A percentile compares a stretch with the other conserved stretches of the same genome.
phyloP scores from a whole-genome alignment of 2,113 vertebrate species.

The Thunnus thynnus region DNA sequence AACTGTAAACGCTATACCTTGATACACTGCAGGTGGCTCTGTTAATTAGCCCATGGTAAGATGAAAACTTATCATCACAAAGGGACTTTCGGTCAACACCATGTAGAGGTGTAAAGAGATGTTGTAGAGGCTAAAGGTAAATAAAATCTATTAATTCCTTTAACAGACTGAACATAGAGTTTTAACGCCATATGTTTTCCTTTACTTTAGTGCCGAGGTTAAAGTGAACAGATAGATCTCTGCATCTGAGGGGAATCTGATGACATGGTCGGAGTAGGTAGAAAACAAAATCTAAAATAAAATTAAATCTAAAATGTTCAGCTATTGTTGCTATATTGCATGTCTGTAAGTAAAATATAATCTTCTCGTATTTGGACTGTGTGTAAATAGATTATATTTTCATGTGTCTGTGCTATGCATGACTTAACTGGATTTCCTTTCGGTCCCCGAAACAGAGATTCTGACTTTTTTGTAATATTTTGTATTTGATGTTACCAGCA shows the following conservation, averaged over 20 bases:
- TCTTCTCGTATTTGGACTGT: too few species aligned
- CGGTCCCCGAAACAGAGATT: too few species aligned
- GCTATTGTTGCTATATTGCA: not conserved
- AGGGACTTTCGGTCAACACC: slow-evolving; percentile 13
- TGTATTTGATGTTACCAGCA: too few species aligned
- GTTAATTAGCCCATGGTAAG: slow-evolving; percentile 31
- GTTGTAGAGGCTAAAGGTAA: not conserved
- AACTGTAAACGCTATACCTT: slow-evolving; percentile 19
- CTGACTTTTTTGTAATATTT: too few species aligned
- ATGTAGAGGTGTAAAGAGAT: slow-evolving; percentile 4
- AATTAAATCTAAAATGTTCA: not conserved
- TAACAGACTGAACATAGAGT: not conserved
- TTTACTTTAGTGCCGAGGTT: too few species aligned
- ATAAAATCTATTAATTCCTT: not conserved
- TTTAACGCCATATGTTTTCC: not conserved
- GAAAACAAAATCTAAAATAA: not conserved
- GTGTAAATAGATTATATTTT: too few species aligned
- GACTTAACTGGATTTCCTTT: too few species aligned
- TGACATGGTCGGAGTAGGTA: not conserved
- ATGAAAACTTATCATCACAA: slow-evolving; percentile 26
- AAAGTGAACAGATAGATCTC: not conserved
- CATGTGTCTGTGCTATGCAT: too few species aligned
- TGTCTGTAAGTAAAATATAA: too few species aligned
- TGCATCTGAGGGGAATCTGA: not conserved
- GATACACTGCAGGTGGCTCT: not conserved